phyloP scores from a whole-genome alignment of 2,888 invertebrate species.

The Candidula unifasciata region DNA sequence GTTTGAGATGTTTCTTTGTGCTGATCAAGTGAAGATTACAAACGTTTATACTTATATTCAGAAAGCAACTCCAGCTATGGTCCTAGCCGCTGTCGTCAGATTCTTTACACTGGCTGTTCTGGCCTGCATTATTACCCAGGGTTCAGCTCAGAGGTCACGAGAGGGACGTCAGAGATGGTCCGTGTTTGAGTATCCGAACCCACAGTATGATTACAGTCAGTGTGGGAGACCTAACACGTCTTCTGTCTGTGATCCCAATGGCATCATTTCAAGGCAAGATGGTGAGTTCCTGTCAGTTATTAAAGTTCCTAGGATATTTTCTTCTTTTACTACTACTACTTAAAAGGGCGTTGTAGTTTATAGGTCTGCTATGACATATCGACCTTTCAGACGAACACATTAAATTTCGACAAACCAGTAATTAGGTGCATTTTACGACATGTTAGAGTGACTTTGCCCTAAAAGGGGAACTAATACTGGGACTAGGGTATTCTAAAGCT shows the following conservation, averaged over 20 bases:
- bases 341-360: too few species aligned
- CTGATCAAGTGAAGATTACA: too few species aligned
- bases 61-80: not conserved
- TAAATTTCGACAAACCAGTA: too few species aligned
- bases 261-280: constrained; percentile 54
- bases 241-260: constrained; percentile 63
- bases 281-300: constrained; percentile 47
- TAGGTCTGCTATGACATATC: too few species aligned
- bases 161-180: constrained; percentile 54
- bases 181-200: constrained; percentile 59
- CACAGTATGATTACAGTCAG: constrained; percentile 52
- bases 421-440: too few species aligned
- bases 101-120: not conserved
- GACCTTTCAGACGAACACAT: too few species aligned
- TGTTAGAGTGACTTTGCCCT: too few species aligned
- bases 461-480: too few species aligned
- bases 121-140: not conserved
- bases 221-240: constrained; percentile 56
- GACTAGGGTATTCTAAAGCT: too few species aligned
- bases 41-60: too few species aligned
- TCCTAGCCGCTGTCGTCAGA: not conserved
- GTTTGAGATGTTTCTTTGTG: too few species aligned
- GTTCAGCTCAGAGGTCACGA: constrained; percentile 15
- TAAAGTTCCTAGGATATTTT: not conserved
- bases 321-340: too few species aligned